phyloP scores from a whole-genome alignment of 1,140 invertebrate genomes.

The Tetramorium parvispinum region DNA sequence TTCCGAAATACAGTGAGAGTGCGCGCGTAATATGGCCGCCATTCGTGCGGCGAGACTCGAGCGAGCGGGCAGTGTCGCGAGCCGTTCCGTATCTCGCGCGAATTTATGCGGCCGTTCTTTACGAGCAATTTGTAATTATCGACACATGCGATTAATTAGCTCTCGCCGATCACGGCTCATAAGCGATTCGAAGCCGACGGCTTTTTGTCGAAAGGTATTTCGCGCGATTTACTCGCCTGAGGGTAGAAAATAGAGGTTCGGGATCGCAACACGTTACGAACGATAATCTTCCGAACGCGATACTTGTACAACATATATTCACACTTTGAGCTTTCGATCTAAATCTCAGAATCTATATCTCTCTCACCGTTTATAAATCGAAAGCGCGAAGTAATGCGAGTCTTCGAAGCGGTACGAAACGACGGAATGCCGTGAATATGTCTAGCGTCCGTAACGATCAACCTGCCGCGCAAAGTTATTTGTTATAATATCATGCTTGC shows the following conservation, averaged over 20 bases:
- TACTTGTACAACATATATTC: too few species aligned
- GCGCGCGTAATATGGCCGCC: neutral
- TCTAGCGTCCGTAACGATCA: too few species aligned
- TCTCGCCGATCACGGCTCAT: neutral
- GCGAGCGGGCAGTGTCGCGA: neutral
- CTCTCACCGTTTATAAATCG: too few species aligned
- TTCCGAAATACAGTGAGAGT: too few species aligned
- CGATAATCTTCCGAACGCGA: too few species aligned
- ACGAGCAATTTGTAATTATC: neutral
- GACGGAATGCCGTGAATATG: too few species aligned
- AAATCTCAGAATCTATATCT: too few species aligned
- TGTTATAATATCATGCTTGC: too few species aligned
- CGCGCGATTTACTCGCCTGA: neutral
- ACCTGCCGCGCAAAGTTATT: too few species aligned
- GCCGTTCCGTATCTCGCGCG: neutral
- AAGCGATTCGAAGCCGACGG: neutral
- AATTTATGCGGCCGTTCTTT: neutral
- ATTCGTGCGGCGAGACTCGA: neutral
- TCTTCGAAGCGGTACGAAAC: too few species aligned
- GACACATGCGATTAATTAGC: neutral
- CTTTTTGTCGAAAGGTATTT: neutral
- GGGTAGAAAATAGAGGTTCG: neutral
- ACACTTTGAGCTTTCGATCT: too few species aligned
- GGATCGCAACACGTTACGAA: neutral
- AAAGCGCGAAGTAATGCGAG: too few species aligned